Base-by-base conservation (phyloP, 2,113 vertebrate genomes). In the Prietella phreatophila region DNA sequence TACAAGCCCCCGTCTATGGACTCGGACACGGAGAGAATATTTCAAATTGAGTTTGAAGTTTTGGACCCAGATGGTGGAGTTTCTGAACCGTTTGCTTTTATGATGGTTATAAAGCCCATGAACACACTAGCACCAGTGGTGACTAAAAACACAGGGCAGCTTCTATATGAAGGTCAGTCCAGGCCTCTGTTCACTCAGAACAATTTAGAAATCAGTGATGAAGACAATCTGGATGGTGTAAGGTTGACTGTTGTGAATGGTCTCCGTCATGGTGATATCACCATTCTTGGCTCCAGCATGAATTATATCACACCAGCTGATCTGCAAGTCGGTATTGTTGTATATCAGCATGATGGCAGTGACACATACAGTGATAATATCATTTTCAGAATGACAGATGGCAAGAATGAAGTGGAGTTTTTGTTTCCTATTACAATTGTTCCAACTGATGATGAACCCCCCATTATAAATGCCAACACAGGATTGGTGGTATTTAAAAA, bases 91-190 rank as follows among this genome's bases (percentile, higher is more conserved):
- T 99, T 99, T 0, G 95, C 97, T 39, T 99, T 99, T 0, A 97
- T 98, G 94, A 97, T 99, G 4, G 97, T 98, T 36, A 97, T 99
- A 80, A 99, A 98, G 90, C 97, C 98, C 17, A 98, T 98, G 97
- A 99, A 99, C 92, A 96, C 97, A 0, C 82, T 99, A 87, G 98
- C 97, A 0, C 98, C 98, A 0, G 95, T 97, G 14, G 97, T 99
- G 83, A 98, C 96, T 0, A 95, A 95, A 5, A 99, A 99, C 93
- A 97, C 96, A 0, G 98, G 98, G 0, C 98, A 98, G 6, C 93
- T 99, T 71, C 96, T 99, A 30, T 99, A 97, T 2, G 98, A 99
- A 89, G 98, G 98, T 0, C 97, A 99, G 90, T 98, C 97, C 0
- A 94, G 97, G 58, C 96, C 97, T 3, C 96, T 99, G 22, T 96